Conservation (phyloP, 2,113 vertebrate species). For the Sturnus vulgaris region DNA sequence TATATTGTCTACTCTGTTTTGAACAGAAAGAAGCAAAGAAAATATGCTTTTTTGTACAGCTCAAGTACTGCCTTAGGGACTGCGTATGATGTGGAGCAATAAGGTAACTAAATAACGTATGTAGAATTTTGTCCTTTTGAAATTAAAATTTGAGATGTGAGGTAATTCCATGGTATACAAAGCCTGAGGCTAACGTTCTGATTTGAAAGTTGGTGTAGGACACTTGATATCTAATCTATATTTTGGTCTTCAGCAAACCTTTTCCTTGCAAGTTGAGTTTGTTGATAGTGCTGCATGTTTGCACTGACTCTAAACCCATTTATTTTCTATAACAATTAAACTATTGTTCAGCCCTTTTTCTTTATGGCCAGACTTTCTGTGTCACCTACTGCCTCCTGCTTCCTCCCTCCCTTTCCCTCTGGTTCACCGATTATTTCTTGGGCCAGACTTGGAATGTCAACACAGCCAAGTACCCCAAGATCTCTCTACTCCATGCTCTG, state of each 20-base stretch:
- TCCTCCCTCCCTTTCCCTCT: not conserved
- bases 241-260: not conserved
- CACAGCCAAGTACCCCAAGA: not conserved
- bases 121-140: not conserved
- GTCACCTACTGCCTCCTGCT: not conserved
- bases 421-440: not conserved
- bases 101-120: not conserved
- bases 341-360: not conserved
- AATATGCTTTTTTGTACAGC: not conserved
- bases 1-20: slow-evolving; percentile 7
- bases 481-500: not conserved
- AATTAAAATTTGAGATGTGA: not conserved
- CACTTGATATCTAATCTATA: not conserved
- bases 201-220: not conserved
- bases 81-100: not conserved
- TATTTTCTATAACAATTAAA: not conserved
- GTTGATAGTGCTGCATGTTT: not conserved
- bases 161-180: not conserved
- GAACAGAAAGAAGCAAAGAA: not conserved
- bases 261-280: not conserved
- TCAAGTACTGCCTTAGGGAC: not conserved
- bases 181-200: not conserved
- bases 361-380: not conserved
- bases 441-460: not conserved
- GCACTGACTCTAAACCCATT: not conserved